phyloP scores from a whole-genome alignment of 1,140 invertebrate genomes.

The Solenopsis fugax region DNA sequence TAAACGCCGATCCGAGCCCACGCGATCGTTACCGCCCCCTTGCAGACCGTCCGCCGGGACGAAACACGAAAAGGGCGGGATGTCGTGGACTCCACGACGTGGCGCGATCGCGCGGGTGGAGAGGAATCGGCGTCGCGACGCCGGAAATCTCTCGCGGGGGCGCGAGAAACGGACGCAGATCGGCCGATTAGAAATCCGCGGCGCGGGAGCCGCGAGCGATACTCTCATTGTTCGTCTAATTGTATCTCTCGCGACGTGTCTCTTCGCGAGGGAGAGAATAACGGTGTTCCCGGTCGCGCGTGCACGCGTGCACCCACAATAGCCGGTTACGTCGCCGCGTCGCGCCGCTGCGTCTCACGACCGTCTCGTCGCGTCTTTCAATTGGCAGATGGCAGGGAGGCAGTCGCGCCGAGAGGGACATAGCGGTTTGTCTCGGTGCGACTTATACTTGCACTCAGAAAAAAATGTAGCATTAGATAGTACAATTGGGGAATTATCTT shows the following conservation, averaged over 20 bases:
- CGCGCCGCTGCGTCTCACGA: not conserved
- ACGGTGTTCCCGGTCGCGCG: conserved; percentile 1
- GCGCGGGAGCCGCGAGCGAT: conserved; percentile 14
- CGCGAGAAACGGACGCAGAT: not conserved
- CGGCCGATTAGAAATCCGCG: conserved; percentile 26
- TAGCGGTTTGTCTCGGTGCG: not conserved
- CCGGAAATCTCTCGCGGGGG: not conserved
- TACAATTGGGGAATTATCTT: no score
- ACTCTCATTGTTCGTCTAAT: conserved; percentile 55
- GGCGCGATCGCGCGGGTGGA: not conserved
- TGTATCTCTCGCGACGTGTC: conserved; percentile 24
- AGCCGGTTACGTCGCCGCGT: not conserved
- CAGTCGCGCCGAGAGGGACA: not conserved
- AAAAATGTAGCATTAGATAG: no score
- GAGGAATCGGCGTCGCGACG: not conserved
- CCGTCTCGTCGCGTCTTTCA: not conserved
- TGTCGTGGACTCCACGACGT: not conserved
- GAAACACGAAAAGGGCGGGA: conserved; percentile 23
- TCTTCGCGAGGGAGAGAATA: conserved; percentile 24
- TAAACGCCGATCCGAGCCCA: conserved; percentile 32
- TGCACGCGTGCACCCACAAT: conserved; percentile 6
- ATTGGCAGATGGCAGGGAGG: not conserved
- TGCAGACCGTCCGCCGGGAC: no score
- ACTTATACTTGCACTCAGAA: not conserved
- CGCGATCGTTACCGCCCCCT: conserved; percentile 45